A percentile compares a stretch with the other conserved stretches of the same genome.
Conservation (phyloP, 2,113 vertebrate genomes). For the Ammospiza caudacuta region DNA sequence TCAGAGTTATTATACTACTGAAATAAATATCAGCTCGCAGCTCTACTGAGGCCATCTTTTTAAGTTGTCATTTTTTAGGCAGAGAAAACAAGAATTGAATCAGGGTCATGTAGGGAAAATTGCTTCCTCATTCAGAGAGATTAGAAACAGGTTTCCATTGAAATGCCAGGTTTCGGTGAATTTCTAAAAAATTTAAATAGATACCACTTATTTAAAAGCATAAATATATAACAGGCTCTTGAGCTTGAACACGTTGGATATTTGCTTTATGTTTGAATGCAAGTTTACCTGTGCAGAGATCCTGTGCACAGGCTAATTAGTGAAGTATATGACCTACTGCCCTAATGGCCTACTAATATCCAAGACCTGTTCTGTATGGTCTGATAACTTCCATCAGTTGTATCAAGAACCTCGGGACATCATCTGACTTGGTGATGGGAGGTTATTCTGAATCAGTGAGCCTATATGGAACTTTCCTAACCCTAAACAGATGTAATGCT, state of each 20-base stretch:
- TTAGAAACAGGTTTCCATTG: conserved; percentile 42
- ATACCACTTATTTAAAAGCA: conserved; percentile 4
- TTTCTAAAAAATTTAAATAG: not conserved
- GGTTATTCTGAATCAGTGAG: not conserved
- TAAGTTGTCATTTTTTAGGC: conserved; percentile 9
- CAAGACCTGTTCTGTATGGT: not conserved
- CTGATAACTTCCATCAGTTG: not conserved
- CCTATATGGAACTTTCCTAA: not conserved
- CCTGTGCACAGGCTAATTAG: not conserved
- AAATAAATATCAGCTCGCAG: conserved; percentile 29
- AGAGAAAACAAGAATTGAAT: conserved; percentile 45
- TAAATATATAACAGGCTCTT: not conserved
- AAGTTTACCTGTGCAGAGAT: not conserved
- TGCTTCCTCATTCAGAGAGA: conserved; percentile 45
- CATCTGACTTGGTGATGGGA: not conserved
- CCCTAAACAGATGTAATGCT: not conserved
- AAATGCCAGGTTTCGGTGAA: not conserved
- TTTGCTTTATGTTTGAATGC: not conserved
- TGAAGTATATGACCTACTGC: rapidly evolving
- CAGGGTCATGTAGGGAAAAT: conserved; percentile 40
- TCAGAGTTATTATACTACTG: conserved; percentile 37
- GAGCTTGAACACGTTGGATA: not conserved
- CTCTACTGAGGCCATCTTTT: conserved; percentile 35
- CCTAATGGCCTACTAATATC: not conserved
- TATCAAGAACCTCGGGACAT: not conserved